Conservation (phyloP, 23 tunicate species). For the Corella eumyota region DNA sequence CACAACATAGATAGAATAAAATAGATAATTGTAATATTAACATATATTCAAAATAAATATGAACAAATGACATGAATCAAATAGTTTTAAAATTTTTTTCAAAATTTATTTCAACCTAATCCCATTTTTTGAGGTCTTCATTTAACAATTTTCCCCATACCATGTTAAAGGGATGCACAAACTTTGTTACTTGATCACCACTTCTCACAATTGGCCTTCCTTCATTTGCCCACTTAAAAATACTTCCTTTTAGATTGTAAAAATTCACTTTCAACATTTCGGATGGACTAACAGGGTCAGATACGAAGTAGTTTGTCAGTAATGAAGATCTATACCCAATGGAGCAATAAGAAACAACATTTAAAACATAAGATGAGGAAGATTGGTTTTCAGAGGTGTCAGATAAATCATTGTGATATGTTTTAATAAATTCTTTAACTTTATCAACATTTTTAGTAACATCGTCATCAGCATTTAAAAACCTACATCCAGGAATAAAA, state of each 20-base stretch:
- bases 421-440: slow-evolving; percentile 4
- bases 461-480: slow-evolving; percentile 21
- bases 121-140: slow-evolving; percentile 10
- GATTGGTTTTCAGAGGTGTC: slow-evolving; percentile 8
- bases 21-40: not conserved
- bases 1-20: not conserved
- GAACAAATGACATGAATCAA: not conserved
- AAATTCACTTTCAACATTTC: slow-evolving; percentile 1
- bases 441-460: slow-evolving; percentile 7
- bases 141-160: slow-evolving; percentile 53
- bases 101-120: not conserved
- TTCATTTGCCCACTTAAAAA: slow-evolving; percentile 90
- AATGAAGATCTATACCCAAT: slow-evolving; percentile 57
- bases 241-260: slow-evolving; percentile 61
- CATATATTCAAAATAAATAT: not conserved
- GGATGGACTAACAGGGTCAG: not conserved
- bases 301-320: slow-evolving; percentile 14
- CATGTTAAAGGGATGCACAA: slow-evolving; percentile 51
- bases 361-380: not conserved
- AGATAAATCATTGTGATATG: too few relatives aligned
- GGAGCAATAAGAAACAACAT: slow-evolving; percentile 71
- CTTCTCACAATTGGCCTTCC: slow-evolving; percentile 29
- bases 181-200: slow-evolving; percentile 13
- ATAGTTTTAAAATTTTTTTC: too few relatives aligned
- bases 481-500: slow-evolving; percentile 16